Base-by-base conservation (phyloP, 2,113 vertebrate species). In the Stegostoma tigrinum region DNA sequence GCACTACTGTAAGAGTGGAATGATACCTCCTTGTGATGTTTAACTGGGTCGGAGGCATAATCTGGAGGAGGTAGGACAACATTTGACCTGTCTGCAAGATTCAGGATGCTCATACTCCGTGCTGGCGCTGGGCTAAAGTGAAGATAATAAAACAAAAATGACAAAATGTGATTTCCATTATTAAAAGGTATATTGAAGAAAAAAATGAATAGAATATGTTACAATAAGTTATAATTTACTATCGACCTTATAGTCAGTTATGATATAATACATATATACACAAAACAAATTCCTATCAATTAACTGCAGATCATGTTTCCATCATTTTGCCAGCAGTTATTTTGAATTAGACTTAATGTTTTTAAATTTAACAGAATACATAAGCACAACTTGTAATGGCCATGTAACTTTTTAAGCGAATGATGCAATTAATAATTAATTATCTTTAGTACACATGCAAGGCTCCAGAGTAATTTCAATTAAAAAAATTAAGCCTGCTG, bases 31-130 rank as follows among this genome's bases (percentile, higher is more conserved):
- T 72, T 95, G 67, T 72, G 94, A 95, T 95, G 68, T 72, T 27
- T 72, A 95, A 52, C 42, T 48, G 94, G 68, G 14, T 48, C 45
- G 0, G 68, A 98, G 94, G 97, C 96, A 96, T 99, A 99, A 97
- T 99, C 99, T 0, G 99, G 98, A 0, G 98, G 98, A 0, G 99
- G 99, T 93, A 99, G 98, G 95, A 98, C 96, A 45, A 99, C 97
- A 0, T 97, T 96, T 30, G 97, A 97, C 70, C 98, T 98, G 83
- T 98, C 98, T 0, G 97, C 96, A 52, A 99, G 96, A 96, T 99
- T 98, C 96, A 97, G 97, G 0, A 97, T 98, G 52, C 98, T 99
- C 2, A 98, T 96, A 55, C 98, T 97, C 42, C 98, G 97, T 83
- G 98, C 96, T 0, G 98, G 98, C 0, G 97, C 97, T 0, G 98